A percentile compares a stretch with the other conserved stretches of the same genome.
Evolutionary conservation across 2,113 vertebrate species (phyloP).

Genomic region (Lagopus leucura): DNA sequence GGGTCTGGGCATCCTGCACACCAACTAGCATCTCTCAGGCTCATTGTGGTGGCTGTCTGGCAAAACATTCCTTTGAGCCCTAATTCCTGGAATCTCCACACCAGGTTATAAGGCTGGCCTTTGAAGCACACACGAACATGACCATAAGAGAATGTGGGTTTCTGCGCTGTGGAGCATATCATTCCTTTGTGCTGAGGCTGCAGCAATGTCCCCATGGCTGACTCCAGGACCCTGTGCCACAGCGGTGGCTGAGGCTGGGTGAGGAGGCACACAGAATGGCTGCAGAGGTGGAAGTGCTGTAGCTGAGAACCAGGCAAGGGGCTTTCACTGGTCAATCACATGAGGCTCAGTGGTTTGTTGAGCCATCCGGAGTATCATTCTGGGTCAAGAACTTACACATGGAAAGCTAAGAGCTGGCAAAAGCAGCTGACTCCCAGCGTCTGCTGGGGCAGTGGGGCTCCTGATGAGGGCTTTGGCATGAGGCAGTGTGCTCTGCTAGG

Average conservation of each 20-base stretch:
- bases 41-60: background rate
- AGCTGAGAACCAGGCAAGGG: background rate
- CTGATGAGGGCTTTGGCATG: background rate
- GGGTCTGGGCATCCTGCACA: background rate
- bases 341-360: constrained; percentile 8
- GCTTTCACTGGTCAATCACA: constrained; percentile 22
- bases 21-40: background rate
- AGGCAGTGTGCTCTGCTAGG: background rate
- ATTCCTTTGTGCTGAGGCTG: background rate
- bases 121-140: fast-evolving
- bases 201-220: background rate
- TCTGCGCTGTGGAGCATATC: fast-evolving
- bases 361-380: background rate
- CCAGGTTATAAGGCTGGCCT: background rate
- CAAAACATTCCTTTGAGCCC: background rate
- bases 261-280: background rate
- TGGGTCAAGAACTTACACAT: background rate
- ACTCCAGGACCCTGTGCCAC: fast-evolving
- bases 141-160: background rate
- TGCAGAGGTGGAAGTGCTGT: background rate
- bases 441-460: background rate
- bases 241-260: background rate
- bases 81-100: background rate
- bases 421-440: background rate
- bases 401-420: background rate